phyloP scores from a whole-genome alignment of 2,113 vertebrate genomes.

The Thalassoma bifasciatum region DNA sequence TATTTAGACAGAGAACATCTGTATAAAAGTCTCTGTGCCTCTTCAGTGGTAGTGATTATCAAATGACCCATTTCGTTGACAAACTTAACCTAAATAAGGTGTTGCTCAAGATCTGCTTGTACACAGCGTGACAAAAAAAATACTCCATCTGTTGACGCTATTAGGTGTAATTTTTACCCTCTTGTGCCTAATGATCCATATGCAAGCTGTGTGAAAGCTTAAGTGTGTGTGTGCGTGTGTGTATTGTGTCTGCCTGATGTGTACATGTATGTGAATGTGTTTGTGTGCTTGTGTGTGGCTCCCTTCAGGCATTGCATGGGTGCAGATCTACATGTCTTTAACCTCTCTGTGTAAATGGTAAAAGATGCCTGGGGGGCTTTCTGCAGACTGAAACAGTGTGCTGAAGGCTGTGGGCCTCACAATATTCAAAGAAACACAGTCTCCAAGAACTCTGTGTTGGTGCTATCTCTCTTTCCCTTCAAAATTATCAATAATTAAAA shows the following conservation, averaged over 20 bases:
- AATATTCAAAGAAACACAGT: conserved; percentile 57
- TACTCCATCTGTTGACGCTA: conserved; percentile 96
- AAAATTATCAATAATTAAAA: conserved; percentile 82
- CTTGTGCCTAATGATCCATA: conserved; percentile 94
- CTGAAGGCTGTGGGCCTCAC: conserved; percentile 73
- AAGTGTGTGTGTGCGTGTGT: conserved; percentile 64
- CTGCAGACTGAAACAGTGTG: conserved; percentile 68
- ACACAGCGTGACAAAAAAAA: conserved; percentile 83
- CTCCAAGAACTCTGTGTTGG: conserved; percentile 38
- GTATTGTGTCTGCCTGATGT: conserved; percentile 48
- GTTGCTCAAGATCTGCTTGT: conserved; percentile 74
- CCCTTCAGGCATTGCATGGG: conserved; percentile 78
- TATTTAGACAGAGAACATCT: conserved; percentile 69
- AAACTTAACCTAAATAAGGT: conserved; percentile 78
- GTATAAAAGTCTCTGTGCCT: conserved; percentile 57
- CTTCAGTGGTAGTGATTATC: conserved; percentile 69
- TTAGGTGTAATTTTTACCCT: conserved; percentile 93
- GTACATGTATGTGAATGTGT: conserved; percentile 68
- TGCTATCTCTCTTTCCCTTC: conserved; percentile 35
- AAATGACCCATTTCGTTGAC: conserved; percentile 74
- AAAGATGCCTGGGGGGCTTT: conserved; percentile 73
- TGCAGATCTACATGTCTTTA: conserved; percentile 87
- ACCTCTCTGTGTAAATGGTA: conserved; percentile 80
- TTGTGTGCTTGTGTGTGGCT: conserved; percentile 71
- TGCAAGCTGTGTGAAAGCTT: conserved; percentile 84